Conservation (phyloP, 2,888 invertebrate species). For the Hydrotaea diabolus region DNA sequence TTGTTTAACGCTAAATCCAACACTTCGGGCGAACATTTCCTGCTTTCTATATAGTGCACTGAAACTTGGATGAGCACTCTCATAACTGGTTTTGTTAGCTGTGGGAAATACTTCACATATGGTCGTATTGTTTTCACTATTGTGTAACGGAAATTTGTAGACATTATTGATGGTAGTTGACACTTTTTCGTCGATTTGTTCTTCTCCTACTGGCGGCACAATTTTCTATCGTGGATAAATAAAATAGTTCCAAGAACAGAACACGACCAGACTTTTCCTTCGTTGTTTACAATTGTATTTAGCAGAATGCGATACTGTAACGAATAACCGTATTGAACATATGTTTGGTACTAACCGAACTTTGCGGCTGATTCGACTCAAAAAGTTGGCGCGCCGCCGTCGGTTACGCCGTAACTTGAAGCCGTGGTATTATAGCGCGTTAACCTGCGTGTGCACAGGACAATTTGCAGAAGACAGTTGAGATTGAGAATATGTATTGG, state of each 20-base stretch:
- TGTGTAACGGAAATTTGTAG: conserved; percentile 78
- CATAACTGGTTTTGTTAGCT: conserved; percentile 78
- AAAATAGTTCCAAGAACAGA: no score
- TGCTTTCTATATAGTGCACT: conserved; percentile 80
- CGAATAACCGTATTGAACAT: neutral
- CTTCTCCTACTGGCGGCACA: neutral
- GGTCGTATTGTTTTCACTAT: conserved; percentile 77
- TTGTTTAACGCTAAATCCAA: conserved; percentile 79
- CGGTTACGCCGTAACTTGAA: no score
- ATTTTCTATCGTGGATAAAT: neutral
- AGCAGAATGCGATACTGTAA: neutral
- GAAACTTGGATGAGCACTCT: conserved; percentile 80
- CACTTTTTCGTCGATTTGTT: neutral
- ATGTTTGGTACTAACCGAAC: neutral
- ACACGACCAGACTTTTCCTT: neutral
- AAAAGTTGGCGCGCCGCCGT: no score
- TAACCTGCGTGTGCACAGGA: no score
- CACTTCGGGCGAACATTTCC: conserved; percentile 79
- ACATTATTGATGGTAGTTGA: conserved; percentile 71
- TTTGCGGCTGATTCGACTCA: no score
- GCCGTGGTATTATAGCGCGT: no score
- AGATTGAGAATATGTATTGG: no score
- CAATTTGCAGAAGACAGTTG: no score
- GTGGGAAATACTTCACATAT: conserved; percentile 77
- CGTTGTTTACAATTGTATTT: conserved; percentile 1